These are phyloP conservation scores for Cyrtodaria siliqua DNA, from an alignment of 2,888 invertebrate genomes.

Conservation along the genomic window DNA sequence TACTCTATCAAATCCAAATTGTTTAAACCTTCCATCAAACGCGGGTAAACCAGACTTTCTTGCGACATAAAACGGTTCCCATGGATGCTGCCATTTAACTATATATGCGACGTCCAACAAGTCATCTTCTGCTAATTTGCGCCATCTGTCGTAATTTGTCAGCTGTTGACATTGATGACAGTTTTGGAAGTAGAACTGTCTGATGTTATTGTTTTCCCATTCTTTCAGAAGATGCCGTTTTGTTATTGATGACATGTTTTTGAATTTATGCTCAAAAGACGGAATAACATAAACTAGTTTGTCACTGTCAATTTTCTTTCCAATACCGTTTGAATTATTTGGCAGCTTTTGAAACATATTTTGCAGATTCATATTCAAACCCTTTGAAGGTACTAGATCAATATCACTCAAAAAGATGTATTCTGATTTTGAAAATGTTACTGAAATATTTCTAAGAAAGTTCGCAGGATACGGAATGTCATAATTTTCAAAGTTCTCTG, in stretches of 20 bases:
- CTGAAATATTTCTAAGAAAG: conserved; percentile 87
- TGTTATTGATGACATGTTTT: conserved; percentile 78
- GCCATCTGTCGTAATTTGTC: conserved; percentile 88
- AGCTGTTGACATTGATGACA: conserved; percentile 88
- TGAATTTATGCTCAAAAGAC: conserved; percentile 86
- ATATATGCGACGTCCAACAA: conserved; percentile 85
- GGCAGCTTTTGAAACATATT: conserved; percentile 43
- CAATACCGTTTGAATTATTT: no score
- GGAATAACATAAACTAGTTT: conserved; percentile 87
- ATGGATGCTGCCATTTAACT: conserved; percentile 87
- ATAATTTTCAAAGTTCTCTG: conserved; percentile 82
- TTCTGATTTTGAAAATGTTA: conserved; percentile 85
- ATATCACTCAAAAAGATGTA: conserved; percentile 87
- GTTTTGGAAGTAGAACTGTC: conserved; percentile 87
- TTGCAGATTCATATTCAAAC: conserved; percentile 77
- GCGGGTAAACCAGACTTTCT: conserved; percentile 86
- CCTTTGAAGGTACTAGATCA: conserved; percentile 87
- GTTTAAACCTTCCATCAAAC: conserved; percentile 88
- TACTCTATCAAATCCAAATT: conserved; percentile 88
- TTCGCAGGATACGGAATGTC: conserved; percentile 87
- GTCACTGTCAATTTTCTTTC: conserved; percentile 49
- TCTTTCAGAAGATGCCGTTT: conserved; percentile 86
- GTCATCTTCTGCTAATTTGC: conserved; percentile 69
- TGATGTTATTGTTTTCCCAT: conserved; percentile 84
- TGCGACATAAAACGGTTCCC: conserved; percentile 88